Evolutionary conservation across 1,140 invertebrate species (phyloP), one percentile per base, ranked within the genome.

Genomic region (Drosophila suzukii): DNA sequence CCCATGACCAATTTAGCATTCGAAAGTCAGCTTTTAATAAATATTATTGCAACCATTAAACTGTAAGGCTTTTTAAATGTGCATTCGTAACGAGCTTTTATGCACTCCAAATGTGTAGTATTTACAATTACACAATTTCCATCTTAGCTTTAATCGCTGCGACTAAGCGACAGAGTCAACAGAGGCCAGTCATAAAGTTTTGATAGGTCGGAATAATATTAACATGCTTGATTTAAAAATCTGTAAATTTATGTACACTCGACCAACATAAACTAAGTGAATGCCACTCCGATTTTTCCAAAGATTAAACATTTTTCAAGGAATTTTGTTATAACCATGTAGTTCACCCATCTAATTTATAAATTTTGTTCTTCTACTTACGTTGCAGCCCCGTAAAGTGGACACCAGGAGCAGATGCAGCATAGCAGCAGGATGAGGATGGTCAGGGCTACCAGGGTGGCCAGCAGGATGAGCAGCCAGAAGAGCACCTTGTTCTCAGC

Each of bases 331-430:
- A 4, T 4, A 17, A 11, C 15, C 20, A 24, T 4, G 20, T n/a
- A 32, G 10, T 50, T 7, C 13, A 15, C 24, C 58, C 34, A 36
- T 36, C 5, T 4, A 24, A 27, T 5, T 15, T 10, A 8, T 4
- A 3, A n/a, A 20, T 4, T 2, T 1, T 2, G 6, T 6, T 3
- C 0, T 51, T 10, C 12, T 68, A 92, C 78, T 94, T 93, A 94
- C 94, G 94, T 94, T n/a, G 96, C 94, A 50, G 95, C 95, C 93
- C 95, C 95, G 77, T 97, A 97, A 54, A 96, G 94, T 4, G 96
- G 96, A 93, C 97, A 97, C 73, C 95, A 95, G 75, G 95, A 94
- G 89, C 96, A 97, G 57, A 97, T 95, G 81, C 96, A 97, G 91
- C 97, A 97, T 24, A 96, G 93, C 54, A 97, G 94, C 38, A 97